Conservation (phyloP, 1,140 invertebrate genomes). For the Rhizoglyphus robini region DNA sequence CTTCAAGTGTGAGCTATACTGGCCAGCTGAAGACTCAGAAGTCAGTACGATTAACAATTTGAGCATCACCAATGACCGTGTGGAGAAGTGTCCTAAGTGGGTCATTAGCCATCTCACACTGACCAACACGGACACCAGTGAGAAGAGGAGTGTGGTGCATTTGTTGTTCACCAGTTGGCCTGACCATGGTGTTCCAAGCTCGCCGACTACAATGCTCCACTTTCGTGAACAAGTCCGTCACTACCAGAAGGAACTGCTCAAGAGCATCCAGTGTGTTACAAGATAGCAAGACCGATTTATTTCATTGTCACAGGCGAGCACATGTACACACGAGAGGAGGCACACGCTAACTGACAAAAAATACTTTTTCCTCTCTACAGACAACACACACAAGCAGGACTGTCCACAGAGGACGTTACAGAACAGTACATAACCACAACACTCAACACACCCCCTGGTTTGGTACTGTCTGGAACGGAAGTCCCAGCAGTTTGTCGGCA, state of each 20-base stretch:
- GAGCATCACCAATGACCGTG: slow-evolving; percentile 57
- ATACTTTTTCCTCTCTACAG: no score
- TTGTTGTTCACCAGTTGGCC: slow-evolving; percentile 78
- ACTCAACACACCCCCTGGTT: no score
- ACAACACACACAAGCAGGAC: no score
- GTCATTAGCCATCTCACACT: slow-evolving; percentile 55
- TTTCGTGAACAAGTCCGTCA: slow-evolving; percentile 59
- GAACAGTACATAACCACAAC: no score
- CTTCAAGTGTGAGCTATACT: slow-evolving; percentile 86
- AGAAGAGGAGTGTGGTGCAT: slow-evolving; percentile 37
- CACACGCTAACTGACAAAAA: no score
- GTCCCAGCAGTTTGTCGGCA: no score
- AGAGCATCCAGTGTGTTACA: slow-evolving; percentile 64
- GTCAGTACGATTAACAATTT: slow-evolving; percentile 58
- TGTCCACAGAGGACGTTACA: no score
- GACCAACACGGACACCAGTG: neutral
- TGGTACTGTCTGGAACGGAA: no score
- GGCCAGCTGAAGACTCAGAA: slow-evolving; percentile 57
- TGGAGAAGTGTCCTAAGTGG: slow-evolving; percentile 67
- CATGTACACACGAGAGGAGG: no score
- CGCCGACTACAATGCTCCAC: slow-evolving; percentile 61
- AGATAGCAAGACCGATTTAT: no score
- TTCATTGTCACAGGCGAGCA: no score
- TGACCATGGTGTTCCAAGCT: slow-evolving; percentile 59
- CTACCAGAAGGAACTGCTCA: slow-evolving; percentile 38